Evolutionary conservation across 2,888 invertebrate genomes (phyloP).

Genomic region (Yponomeuta sedellus): DNA sequence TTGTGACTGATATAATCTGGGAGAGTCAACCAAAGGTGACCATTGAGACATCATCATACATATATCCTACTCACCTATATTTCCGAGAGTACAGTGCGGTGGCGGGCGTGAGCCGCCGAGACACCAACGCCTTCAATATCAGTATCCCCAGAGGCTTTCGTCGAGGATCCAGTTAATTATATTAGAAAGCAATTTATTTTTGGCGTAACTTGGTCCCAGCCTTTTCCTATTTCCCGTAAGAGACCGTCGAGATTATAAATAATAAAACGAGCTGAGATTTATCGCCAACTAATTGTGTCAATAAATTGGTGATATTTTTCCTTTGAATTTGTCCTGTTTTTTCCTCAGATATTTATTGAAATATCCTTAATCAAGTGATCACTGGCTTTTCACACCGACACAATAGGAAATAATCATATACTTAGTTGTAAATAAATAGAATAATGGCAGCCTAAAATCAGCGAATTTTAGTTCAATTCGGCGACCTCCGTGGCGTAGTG

Average conservation of each 20-base stretch:
- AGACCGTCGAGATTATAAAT: slow-evolving; percentile 27
- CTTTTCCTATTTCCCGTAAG: slow-evolving; percentile 21
- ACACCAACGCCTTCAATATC: slow-evolving; percentile 9
- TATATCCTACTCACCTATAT: neutral
- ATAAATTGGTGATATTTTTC: neutral
- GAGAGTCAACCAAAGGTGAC: neutral
- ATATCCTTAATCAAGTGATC: too few species aligned
- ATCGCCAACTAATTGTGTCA: slow-evolving; percentile 52
- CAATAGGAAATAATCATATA: too few species aligned
- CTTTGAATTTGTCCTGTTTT: too few species aligned
- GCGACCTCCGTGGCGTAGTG: too few species aligned
- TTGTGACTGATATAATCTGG: too few species aligned
- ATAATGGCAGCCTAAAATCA: too few species aligned
- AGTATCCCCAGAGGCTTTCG: neutral
- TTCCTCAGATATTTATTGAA: too few species aligned
- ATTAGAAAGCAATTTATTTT: slow-evolving; percentile 13
- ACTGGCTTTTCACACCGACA: too few species aligned
- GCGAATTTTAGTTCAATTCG: too few species aligned
- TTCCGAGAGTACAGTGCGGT: neutral
- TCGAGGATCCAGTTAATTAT: slow-evolving; percentile 9
- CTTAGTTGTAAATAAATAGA: too few species aligned
- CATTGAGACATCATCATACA: neutral
- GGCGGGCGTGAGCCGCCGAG: neutral
- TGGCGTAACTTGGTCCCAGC: slow-evolving; percentile 6
- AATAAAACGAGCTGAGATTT: slow-evolving; percentile 40